Evolutionary conservation across 2,888 invertebrate species (phyloP), one percentile per base, ranked within the genome.

Genomic region (Noctuana brunneofusca): DNA sequence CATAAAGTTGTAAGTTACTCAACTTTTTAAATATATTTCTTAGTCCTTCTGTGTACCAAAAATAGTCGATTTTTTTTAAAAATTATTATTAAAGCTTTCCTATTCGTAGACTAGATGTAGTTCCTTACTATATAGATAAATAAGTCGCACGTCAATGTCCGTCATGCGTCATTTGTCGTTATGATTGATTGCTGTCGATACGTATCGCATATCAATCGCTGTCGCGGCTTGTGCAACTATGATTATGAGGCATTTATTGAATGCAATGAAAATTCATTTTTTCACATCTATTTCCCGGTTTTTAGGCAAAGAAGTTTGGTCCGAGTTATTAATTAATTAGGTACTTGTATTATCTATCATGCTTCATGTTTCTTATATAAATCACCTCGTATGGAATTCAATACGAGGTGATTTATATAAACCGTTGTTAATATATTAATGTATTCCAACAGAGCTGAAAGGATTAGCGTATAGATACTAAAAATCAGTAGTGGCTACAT

Each of bases 111-210:
- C 20, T 4, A 16, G 46, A 22, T 20, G 20, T 22, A 46, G 46
- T 48, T 43, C 2, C 11, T 41, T 41, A 54, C 35, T 12, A 18
- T 38, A 41, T 41, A 53, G 43, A 46, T 30, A 46, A 59, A 46
- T 53, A 43, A 59, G 43, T 14, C 18, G n/a, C 59, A 18, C 59
- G 59, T 59, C 53, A 59, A 20, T 35, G 57, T 46, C 14, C 32
- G 55, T 62, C 62, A 62, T 62, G 24, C 55, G 62, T 62, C 55
- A 49, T 55, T 62, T 62, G 48, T 41, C 27, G 52, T 49, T 62
- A 55, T 55, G 62, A 62, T 62, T 38, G 62, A 62, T 55, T 49
- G 62, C 35, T 48, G 20, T 48, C 62, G 54, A 54, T 38, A 49
- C 38, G 55, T n/a, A 48, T 49, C 55, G 54, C 60, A 54, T 60